Evolutionary conservation across 2,888 invertebrate genomes (phyloP).

Genomic region (Colletes collaris): DNA sequence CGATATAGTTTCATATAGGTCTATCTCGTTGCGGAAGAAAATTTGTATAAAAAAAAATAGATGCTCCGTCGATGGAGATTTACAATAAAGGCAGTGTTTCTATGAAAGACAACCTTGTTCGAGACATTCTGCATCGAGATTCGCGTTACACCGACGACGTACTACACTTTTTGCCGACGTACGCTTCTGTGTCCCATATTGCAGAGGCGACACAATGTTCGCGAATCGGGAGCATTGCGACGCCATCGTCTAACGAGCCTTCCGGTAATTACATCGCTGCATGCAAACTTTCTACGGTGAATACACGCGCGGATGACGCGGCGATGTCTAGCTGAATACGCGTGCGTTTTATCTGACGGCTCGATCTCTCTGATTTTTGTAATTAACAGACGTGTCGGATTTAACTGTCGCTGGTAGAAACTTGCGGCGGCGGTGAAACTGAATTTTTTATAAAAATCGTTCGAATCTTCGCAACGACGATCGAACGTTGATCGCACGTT

Average conservation of each 20-base stretch:
- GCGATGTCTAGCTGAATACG: slow-evolving; percentile 4
- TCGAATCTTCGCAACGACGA: neutral
- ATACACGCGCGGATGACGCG: neutral
- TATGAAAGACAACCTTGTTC: slow-evolving; percentile 16
- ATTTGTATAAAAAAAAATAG: too few species aligned
- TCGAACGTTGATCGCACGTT: neutral
- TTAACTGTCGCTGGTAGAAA: neutral
- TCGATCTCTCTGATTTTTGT: slow-evolving; percentile 2
- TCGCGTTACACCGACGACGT: slow-evolving; percentile 4
- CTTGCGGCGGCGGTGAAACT: neutral
- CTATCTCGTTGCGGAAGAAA: too few species aligned
- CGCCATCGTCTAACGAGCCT: slow-evolving; percentile 51
- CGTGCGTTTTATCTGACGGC: slow-evolving; percentile 3
- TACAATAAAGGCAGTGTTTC: slow-evolving; percentile 7
- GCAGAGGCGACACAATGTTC: slow-evolving; percentile 27
- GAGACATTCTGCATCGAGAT: neutral
- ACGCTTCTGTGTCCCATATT: slow-evolving; percentile 18
- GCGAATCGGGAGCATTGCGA: slow-evolving; percentile 36
- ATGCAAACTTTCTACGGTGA: slow-evolving; percentile 29
- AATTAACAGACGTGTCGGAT: neutral
- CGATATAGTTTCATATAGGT: too few species aligned
- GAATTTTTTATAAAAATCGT: neutral
- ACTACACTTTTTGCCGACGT: slow-evolving; percentile 25
- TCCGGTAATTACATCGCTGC: slow-evolving; percentile 53
- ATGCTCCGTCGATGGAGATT: too few species aligned